Evolutionary conservation across 1,140 invertebrate genomes (phyloP), one percentile per base, ranked within the genome.

Genomic region (Meloidogyne hapla): DNA sequence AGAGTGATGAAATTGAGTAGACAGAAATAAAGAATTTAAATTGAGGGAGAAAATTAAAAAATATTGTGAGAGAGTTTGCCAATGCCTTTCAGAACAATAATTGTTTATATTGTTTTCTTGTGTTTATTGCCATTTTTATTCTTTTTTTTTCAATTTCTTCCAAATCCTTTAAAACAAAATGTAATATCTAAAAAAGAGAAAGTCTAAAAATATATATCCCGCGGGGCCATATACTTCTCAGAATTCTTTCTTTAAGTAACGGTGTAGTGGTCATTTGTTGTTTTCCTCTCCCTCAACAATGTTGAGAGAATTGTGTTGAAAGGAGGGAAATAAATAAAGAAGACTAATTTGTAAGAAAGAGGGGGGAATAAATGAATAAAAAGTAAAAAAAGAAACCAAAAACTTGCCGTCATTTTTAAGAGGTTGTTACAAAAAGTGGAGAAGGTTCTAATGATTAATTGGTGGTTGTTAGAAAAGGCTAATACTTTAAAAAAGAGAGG

Each of bases 1-100:
- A 10, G 56, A 73, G 70, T 73, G 70, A 73, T 73, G 70, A 73
- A 73, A 73, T 73, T 64, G 70, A 73, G 70, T 73, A 42, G 28
- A 73, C 48, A 62, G 40, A 45, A 8, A 38, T 4, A 38, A 38
- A 13, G 33, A 25, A 18, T 4, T 61, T 40, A 18, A 15, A 15
- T 26, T 23, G 9, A 25, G 1, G 25, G 21, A 67, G 23, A 12
- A 26, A 56, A 15, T 70, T 42, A 70, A 42, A 70, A 42, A 70
- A 70, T 42, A 70, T 42, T 56, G 69, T 56, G 42, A 56, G 28
- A 18, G 26, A 8, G 10, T 12, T 10, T 21, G 69, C 38, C 18
- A 56, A 15, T 21, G 66, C 45, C 33, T 33, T 25, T n/a, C 8
- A 40, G 25, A 33, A 26, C 33, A 42, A 33, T 48, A 23, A 70